These are phyloP conservation scores for Pholis gunnellus DNA, from an alignment of 2,113 vertebrate genomes.

Conservation along the genomic window DNA sequence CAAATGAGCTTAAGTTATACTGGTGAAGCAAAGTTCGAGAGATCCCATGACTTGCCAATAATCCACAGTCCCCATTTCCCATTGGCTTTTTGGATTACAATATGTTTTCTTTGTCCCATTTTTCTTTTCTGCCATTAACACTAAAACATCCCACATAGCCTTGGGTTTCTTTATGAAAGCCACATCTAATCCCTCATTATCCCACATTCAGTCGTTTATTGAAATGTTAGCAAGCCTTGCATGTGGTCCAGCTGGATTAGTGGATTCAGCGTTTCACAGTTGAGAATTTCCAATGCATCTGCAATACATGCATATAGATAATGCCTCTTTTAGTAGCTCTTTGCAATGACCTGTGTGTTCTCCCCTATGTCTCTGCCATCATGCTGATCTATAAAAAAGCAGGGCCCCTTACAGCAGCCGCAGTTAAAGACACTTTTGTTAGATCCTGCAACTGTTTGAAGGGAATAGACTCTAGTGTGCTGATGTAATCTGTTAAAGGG, in stretches of 20 bases:
- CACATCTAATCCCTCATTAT: slow-evolving; percentile 76
- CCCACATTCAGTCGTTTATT: slow-evolving; percentile 66
- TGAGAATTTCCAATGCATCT: slow-evolving; percentile 26
- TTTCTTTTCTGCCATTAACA: slow-evolving; percentile 58
- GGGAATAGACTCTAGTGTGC: slow-evolving; percentile 54
- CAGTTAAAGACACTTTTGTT: slow-evolving; percentile 56
- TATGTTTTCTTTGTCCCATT: slow-evolving; percentile 69
- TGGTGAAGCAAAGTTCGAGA: slow-evolving; percentile 59
- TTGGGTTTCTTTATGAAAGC: slow-evolving; percentile 59
- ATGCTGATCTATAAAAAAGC: slow-evolving; percentile 34
- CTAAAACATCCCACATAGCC: slow-evolving; percentile 47
- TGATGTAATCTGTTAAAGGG: slow-evolving; percentile 76
- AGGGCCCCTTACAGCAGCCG: slow-evolving; percentile 28
- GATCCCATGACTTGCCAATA: slow-evolving; percentile 82
- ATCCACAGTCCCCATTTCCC: slow-evolving; percentile 65
- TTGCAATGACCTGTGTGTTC: slow-evolving; percentile 45
- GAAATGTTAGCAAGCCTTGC: slow-evolving; percentile 61
- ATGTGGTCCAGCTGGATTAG: slow-evolving; percentile 61
- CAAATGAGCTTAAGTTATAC: slow-evolving; percentile 80
- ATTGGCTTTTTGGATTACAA: slow-evolving; percentile 70
- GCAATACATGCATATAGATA: slow-evolving; percentile 19
- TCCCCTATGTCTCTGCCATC: slow-evolving; percentile 35
- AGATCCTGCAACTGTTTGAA: slow-evolving; percentile 58
- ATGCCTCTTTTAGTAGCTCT: slow-evolving; percentile 30
- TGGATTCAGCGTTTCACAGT: slow-evolving; percentile 27